Percentiles rank a stretch among this genome's conserved stretches.
Conservation (phyloP, 2,113 vertebrate genomes). For the Ardeotis arabs region DNA sequence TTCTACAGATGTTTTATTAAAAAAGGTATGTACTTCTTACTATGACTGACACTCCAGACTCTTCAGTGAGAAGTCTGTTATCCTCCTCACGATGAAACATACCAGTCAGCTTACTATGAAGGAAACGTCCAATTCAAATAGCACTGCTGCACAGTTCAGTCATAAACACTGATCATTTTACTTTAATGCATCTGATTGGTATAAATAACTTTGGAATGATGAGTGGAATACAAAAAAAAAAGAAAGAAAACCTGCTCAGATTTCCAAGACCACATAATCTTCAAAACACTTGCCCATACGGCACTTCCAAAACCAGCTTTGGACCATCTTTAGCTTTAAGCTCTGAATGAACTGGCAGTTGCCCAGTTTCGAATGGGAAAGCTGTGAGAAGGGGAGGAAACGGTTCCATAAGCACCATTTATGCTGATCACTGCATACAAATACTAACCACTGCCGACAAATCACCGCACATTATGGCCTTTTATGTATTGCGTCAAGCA, state of each 20-base stretch:
- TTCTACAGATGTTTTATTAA: neutral
- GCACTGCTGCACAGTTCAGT: neutral
- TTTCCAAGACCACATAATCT: neutral
- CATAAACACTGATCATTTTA: neutral
- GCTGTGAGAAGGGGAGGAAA: neutral
- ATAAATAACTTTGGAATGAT: neutral
- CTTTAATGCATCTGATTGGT: neutral
- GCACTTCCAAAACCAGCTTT: neutral
- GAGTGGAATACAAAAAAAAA: neutral
- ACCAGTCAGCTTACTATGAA: neutral
- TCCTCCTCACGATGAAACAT: neutral
- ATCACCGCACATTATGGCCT: slow-evolving; percentile 5
- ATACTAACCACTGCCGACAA: slow-evolving; percentile 9
- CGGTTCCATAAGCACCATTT: neutral
- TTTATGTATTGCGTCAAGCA: slow-evolving; percentile 7
- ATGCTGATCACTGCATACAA: slow-evolving; percentile 24
- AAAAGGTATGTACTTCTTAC: neutral
- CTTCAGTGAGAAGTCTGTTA: neutral
- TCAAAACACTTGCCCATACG: neutral
- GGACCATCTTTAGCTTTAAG: neutral
- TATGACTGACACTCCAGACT: neutral
- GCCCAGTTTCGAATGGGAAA: neutral
- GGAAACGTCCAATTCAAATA: neutral
- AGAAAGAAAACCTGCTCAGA: neutral
- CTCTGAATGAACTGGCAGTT: neutral